A percentile compares a stretch with the other conserved stretches of the same genome.
phyloP scores from a whole-genome alignment of 1,140 invertebrate species.

The Heliconius congener region DNA sequence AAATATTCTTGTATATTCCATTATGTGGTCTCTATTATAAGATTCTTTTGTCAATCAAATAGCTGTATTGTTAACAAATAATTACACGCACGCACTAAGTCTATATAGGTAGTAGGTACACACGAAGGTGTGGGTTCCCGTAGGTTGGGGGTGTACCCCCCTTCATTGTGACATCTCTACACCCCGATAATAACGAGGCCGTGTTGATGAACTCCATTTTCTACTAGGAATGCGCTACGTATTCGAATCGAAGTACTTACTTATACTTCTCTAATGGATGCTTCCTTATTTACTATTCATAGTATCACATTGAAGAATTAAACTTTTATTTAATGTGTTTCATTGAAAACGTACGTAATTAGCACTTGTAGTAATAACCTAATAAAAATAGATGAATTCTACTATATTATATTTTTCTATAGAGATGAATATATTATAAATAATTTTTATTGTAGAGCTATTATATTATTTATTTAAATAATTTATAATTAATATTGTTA shows the following conservation, averaged over 20 bases:
- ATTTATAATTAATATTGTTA: too few species aligned
- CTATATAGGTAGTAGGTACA: neutral
- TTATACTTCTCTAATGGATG: neutral
- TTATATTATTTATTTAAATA: too few species aligned
- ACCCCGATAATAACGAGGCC: constrained; percentile 38
- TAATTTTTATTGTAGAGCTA: too few species aligned
- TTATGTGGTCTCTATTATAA: neutral
- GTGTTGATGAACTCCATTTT: constrained; percentile 41
- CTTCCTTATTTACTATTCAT: neutral
- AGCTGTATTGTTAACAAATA: constrained; percentile 23
- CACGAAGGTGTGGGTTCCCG: constrained; percentile 20
- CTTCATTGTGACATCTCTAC: constrained; percentile 38
- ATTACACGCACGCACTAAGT: constrained; percentile 9
- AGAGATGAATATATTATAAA: too few species aligned
- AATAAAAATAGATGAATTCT: too few species aligned
- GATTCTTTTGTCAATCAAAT: neutral
- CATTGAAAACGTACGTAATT: too few species aligned
- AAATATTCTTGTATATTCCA: neutral
- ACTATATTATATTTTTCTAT: too few species aligned
- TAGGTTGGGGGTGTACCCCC: constrained; percentile 20
- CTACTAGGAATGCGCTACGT: constrained; percentile 25
- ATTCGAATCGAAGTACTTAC: constrained; percentile 3
- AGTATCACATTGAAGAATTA: neutral
- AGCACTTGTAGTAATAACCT: too few species aligned
- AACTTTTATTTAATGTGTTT: too few species aligned